Percentiles rank a stretch among this genome's conserved stretches.
Evolutionary conservation across 2,113 vertebrate species (phyloP).

Genomic region (Mirza zaza): DNA sequence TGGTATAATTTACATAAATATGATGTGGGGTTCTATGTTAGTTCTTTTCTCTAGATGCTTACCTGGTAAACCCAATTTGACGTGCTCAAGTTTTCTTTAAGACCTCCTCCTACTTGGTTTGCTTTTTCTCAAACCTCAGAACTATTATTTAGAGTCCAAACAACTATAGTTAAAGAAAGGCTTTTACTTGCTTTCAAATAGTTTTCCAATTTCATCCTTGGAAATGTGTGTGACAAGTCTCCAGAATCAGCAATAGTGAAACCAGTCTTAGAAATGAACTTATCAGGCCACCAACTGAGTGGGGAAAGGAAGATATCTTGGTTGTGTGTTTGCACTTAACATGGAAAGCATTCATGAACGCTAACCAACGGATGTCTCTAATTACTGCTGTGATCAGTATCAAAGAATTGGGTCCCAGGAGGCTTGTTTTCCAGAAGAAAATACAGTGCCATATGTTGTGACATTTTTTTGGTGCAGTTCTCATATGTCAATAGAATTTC

Average conservation of each 20-base stretch:
- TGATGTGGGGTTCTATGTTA: not conserved
- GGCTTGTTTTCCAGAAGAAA: conserved; percentile 78
- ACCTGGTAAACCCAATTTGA: not conserved
- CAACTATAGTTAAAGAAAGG: conserved; percentile 34
- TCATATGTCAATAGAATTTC: conserved; percentile 74
- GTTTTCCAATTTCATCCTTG: conserved; percentile 10
- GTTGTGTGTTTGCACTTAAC: conserved; percentile 72
- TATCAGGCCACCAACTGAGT: conserved; percentile 9
- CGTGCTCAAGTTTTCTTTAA: not conserved
- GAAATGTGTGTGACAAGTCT: not conserved
- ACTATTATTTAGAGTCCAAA: not conserved
- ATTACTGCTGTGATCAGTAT: conserved; percentile 83
- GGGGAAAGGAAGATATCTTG: conserved; percentile 61
- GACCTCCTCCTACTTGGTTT: not conserved
- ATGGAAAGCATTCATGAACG: conserved; percentile 69
- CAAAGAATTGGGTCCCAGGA: conserved; percentile 78
- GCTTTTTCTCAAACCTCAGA: not conserved
- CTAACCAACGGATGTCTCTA: conserved; percentile 80
- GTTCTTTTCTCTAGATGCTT: conserved; percentile 10
- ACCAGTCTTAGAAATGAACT: not conserved
- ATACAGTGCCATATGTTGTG: conserved; percentile 80
- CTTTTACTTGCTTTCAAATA: conserved; percentile 15
- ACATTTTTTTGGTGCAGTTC: conserved; percentile 64
- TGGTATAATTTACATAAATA: not conserved
- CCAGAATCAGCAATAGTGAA: not conserved